Conservation (phyloP, 2,113 vertebrate genomes). For the Leucosticte australis region DNA sequence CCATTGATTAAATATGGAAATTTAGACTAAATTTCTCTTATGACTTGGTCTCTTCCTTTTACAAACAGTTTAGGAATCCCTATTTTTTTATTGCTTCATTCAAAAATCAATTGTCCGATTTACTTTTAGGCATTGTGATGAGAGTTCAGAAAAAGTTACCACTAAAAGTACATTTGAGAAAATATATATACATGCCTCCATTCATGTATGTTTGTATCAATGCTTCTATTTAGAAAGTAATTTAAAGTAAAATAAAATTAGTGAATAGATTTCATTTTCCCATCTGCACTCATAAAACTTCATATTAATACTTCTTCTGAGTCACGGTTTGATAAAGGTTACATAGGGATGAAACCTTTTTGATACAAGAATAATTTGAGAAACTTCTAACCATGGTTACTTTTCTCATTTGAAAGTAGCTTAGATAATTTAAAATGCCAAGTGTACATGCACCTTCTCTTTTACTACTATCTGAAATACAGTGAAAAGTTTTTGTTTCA, state of each 20-base stretch:
- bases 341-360: neutral
- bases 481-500: neutral
- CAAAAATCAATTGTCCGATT: fast-evolving
- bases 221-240: neutral
- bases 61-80: neutral
- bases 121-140: neutral
- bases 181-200: fast-evolving
- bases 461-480: neutral
- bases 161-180: neutral
- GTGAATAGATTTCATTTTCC: neutral
- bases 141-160: neutral
- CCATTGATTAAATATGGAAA: neutral
- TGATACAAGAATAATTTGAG: neutral
- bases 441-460: neutral
- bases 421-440: neutral
- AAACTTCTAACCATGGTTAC: neutral
- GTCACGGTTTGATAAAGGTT: neutral
- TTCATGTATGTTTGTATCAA: neutral
- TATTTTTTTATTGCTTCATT: neutral
- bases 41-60: neutral
- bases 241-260: neutral
- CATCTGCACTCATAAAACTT: neutral
- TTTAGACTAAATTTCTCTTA: neutral
- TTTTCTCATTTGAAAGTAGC: neutral
- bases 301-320: neutral